Evolutionary conservation across 2,888 invertebrate species (phyloP), one percentile per base, ranked within the genome.

Genomic region (Calameuta pallipes): DNA sequence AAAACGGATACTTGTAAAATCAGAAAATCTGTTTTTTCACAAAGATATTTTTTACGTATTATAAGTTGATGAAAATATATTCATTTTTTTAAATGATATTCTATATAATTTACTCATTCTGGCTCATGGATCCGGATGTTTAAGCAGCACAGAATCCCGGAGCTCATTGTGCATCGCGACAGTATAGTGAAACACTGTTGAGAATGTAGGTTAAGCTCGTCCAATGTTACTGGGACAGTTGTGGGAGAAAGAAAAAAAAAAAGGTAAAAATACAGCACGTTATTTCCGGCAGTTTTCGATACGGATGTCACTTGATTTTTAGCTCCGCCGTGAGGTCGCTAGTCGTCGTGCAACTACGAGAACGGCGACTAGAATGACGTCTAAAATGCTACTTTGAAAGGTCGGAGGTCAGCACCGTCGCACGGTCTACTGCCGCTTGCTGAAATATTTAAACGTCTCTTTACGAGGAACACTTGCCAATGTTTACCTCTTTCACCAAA

Each of bases 401-500:
- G 80, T 80, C 78, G 78, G 77, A 78, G 80, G 78, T 80, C 80
- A 73, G 69, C 74, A 37, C 74, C 75, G 76, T 56, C 23, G 73
- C 70, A 41, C 34, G 41, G 73, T 71, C 78, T 73, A 41, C 74
- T 76, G 73, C 78, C 71, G 35, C 74, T 34, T 76, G 13, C 78
- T 78, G 73, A 80, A 80, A 75, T 78, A 78, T 80, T 80, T 78
- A 80, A 69, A 37, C 75, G 70, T 74, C 75, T 70, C 75, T 75
- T 80, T 78, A 76, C 75, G 75, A 76, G 73, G 75, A 36, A 78
- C 78, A 70, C 76, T 78, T 78, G 76, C 75, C 73, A 78, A 80
- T 74, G 70, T 69, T 78, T 77, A 75, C 77, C 76, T 73, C 56
- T 56, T 56, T 56, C 56, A 2, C 56, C 56, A 56, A 56, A 56